Conservation (phyloP, 2,888 invertebrate genomes). For the Euphydryas editha region DNA sequence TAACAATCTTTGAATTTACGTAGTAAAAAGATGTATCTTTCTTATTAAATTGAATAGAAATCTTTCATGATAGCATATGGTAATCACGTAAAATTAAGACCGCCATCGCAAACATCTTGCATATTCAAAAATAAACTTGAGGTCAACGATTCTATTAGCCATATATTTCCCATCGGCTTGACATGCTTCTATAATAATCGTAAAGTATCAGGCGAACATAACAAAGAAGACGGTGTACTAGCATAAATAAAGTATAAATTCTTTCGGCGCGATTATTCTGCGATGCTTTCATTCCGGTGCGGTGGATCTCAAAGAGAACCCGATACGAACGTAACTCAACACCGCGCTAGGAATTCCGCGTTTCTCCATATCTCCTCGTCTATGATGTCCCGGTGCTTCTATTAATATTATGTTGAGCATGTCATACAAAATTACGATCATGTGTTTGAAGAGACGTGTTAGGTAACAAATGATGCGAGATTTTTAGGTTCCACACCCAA, state of each 20-base stretch:
- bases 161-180: constrained; percentile 40
- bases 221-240: constrained; percentile 50
- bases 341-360: constrained; percentile 66
- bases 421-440: constrained; percentile 50
- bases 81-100: constrained; percentile 5
- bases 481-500: constrained; percentile 9
- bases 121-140: constrained; percentile 30
- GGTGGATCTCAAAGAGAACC: constrained; percentile 66
- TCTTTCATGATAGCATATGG: not conserved
- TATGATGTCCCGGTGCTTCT: constrained; percentile 53
- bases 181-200: constrained; percentile 52
- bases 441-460: constrained; percentile 34
- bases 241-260: constrained; percentile 54
- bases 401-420: constrained; percentile 51
- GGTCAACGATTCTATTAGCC: constrained; percentile 44
- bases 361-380: constrained; percentile 56
- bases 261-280: constrained; percentile 47
- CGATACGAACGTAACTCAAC: constrained; percentile 66
- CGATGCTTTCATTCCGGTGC: constrained; percentile 60
- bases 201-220: constrained; percentile 57
- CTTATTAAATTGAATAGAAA: no score
- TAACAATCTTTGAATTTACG: no score
- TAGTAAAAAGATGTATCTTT: no score
- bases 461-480: constrained; percentile 24
- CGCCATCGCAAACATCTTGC: not conserved